A percentile compares a stretch with the other conserved stretches of the same genome.
Conservation (phyloP, 2,113 vertebrate species). For the Myrmecobius fasciatus region DNA sequence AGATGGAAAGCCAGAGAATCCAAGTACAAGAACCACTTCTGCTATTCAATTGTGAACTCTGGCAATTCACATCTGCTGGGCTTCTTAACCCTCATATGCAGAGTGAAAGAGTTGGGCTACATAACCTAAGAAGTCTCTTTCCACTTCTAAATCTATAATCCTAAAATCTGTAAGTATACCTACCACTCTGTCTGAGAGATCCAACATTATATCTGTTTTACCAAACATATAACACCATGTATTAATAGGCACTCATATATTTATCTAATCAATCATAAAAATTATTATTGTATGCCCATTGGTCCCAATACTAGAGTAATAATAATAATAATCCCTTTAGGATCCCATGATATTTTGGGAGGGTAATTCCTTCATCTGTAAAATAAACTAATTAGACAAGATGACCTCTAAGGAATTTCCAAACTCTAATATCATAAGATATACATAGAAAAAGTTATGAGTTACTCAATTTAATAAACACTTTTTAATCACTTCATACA, state of each 20-base stretch:
- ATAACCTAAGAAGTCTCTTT: neutral
- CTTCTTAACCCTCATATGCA: neutral
- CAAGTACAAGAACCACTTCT: neutral
- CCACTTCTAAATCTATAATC: neutral
- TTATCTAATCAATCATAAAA: neutral
- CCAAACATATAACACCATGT: neutral
- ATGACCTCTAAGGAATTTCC: neutral
- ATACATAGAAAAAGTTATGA: neutral
- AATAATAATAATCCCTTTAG: no score
- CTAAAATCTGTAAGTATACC: neutral
- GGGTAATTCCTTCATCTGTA: neutral
- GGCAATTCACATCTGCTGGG: neutral
- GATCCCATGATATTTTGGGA: neutral
- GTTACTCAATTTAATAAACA: neutral
- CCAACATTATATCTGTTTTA: neutral
- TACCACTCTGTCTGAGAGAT: neutral
- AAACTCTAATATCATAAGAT: neutral
- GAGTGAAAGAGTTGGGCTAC: neutral
- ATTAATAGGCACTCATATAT: neutral
- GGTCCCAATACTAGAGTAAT: neutral
- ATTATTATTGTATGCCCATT: neutral
- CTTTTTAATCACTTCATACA: neutral
- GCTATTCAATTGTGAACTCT: neutral
- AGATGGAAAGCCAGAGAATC: neutral
- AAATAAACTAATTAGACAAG: neutral